Percentiles rank a stretch among this genome's conserved stretches.
phyloP scores from a whole-genome alignment of 2,113 vertebrate species.

The Vicugna pacos region DNA sequence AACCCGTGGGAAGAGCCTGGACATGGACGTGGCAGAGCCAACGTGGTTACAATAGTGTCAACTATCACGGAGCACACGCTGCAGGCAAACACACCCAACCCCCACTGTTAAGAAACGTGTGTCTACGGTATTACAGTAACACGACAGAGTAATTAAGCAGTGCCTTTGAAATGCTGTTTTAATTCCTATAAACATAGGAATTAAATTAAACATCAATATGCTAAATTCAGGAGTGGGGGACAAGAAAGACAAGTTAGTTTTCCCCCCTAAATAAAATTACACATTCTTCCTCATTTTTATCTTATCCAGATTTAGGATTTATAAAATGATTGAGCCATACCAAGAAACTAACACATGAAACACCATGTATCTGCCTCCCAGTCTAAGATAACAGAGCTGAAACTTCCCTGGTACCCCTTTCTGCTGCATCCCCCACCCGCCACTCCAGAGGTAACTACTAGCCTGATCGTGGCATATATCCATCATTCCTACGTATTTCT shows the following conservation, averaged over 20 bases:
- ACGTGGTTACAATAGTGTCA: not conserved
- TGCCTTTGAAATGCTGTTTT: not conserved
- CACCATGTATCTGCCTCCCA: not conserved
- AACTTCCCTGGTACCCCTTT: not conserved
- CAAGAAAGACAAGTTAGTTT: not conserved
- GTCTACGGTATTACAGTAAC: not conserved
- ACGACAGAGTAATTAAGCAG: not conserved
- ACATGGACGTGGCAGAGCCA: rapidly evolving
- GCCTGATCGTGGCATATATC: not conserved
- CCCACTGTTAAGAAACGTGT: not conserved
- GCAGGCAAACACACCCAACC: not conserved
- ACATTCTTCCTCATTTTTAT: constrained; percentile 27
- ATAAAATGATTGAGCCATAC: not conserved
- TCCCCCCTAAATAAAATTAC: not conserved
- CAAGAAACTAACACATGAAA: not conserved
- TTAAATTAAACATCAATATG: not conserved
- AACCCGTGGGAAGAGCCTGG: too few species aligned
- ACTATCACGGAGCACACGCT: not conserved
- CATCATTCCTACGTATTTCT: not conserved
- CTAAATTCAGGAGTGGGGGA: not conserved
- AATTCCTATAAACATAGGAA: not conserved
- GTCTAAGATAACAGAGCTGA: not conserved
- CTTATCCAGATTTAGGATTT: not conserved
- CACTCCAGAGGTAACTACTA: not conserved
- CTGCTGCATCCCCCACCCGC: not conserved